Base-by-base conservation (phyloP, 2,888 invertebrate species). In the Chloromyia formosa region DNA sequence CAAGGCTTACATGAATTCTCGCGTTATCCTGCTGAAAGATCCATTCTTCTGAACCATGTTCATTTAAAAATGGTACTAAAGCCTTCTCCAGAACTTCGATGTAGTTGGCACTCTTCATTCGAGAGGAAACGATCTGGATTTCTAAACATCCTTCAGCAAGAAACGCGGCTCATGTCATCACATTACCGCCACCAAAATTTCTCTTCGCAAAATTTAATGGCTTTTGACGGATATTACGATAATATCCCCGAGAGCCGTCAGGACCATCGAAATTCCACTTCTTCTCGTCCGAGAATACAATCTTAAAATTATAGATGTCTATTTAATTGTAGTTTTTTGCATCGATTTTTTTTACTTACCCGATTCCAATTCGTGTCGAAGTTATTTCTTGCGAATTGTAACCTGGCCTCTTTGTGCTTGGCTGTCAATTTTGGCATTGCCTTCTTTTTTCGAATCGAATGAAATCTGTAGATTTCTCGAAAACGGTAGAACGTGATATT, bases 1-100 rank as follows among this genome's bases (percentile, higher is more conserved):
- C 64, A 1, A 27, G 64, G 40, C 64, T 64, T 18, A 35, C 2
- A 4, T 64, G 64, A 12, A 64, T 64, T 14, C 27, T 22, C 18
- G 35, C 1, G 40, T 35, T 64, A 35, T 1, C 64, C 1, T 64
- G 14, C 35, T 64, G 40, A 12, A 64, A 64, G 40, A 64, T 64
- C 42, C 42, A 42, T 12, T 5, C 12, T 12, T 12, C 12, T 42
- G 5, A 5, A 42, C 12, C 42, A 12, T 42, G 42, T 42, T 42
- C 42, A 9, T 42, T 42, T 42, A 42, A 12, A 42, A 42, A 42
- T 5, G 42, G 42, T 42, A 42, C 42, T 42, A 42, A 42, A 12
- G 42, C 42, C 5, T 5, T 12, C 12, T 42, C 42, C 42, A 42
- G 12, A 9, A 42, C 12, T 42, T 42, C 5, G 42, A 5, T 12